Evolutionary conservation across 1,140 invertebrate species (phyloP), one percentile per base, ranked within the genome.

Genomic region (Brachionus calyciflorus): DNA sequence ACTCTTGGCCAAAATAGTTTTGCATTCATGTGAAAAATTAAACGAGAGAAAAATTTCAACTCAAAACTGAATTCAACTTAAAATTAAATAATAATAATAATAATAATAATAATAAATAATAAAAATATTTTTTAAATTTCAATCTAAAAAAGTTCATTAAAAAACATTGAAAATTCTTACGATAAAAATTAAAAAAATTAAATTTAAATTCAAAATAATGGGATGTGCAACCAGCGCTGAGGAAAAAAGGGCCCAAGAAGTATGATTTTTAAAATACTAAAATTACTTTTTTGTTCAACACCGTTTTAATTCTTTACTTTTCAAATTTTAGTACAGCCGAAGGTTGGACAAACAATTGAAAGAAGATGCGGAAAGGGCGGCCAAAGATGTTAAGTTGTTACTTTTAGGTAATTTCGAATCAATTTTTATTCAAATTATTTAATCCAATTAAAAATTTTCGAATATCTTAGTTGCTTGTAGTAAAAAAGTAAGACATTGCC

Each of bases 301-400:
- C 9, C 9, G 3, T 37, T 37, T 9, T 37, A 3, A 37, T 37
- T 37, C 9, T 37, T 37, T 37, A 37, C n/a, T 55, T 55, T 55
- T 55, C 12, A 0, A 51, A 21, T 51, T 51, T 21, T 37, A 94
- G 85, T 89, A 94, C 83, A 96, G 93, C 89, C 96, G 96, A 88
- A 91, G 91, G 87, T 98, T 99, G 82, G 96, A 99, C 87, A 98
- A 94, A 87, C 97, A 97, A 87, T 89, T 99, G 77, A 99, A 98
- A 87, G 96, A 99, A 87, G 96, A 99, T 89, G 95, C 94, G 68
- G 91, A 98, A 80, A 95, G 98, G 86, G 96, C 96, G 49, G 95
- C 96, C 82, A 99, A 98, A 88, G 96, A 99, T 88, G 98, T 99
- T 84, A 99, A 99, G 88, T 89, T 99, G 80, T 88, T 99, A 80